Evolutionary conservation across 2,888 invertebrate species (phyloP), one percentile per base, ranked within the genome.

Genomic region (Parnassius smintheus): DNA sequence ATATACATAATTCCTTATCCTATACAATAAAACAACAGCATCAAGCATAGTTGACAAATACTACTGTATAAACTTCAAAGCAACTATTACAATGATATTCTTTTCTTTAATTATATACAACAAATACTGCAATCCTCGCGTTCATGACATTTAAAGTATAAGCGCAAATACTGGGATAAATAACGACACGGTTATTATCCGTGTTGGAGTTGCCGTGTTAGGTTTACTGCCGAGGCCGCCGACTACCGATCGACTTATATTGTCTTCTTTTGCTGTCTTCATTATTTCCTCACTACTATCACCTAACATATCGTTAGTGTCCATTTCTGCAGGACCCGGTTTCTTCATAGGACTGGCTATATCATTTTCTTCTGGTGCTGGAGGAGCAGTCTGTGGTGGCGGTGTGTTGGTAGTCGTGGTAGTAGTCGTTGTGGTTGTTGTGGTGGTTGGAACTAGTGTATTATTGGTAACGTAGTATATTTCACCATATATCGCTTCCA

Each of bases 391-490:
- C 11, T 90, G 81, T 61, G 86, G 85, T 46, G 93, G 91, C 9
- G 93, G 93, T 2, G 93, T 93, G 9, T 93, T 92, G 12, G 93
- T 93, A 2, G 94, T 94, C 4, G 93, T 93, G 7, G 93, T 94
- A 0, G 94, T 94, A 0, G 93, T 94, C 1, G 93, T 88, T 0
- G 85, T 86, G 3, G 91, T 92, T 0, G 95, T 93, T 0, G 94
- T 94, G 0, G 95, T 96, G 11, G 96, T 96, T 1, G 97, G 97
- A 22, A 97, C 96, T 50, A 95, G 83, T 13, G 94, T 95, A 71
- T 95, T 94, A 81, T 97, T 97, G 59, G 93, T 92, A 53, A 96
- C 82, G 85, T 94, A 97, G 81, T 96, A 97, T 56, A 95, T 93
- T 42, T 95, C 94, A n/a, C 96, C 95, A 71, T 95, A 95, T 69